Evolutionary conservation across 1,140 invertebrate species (phyloP).

Genomic region (Papilio dardanus): DNA sequence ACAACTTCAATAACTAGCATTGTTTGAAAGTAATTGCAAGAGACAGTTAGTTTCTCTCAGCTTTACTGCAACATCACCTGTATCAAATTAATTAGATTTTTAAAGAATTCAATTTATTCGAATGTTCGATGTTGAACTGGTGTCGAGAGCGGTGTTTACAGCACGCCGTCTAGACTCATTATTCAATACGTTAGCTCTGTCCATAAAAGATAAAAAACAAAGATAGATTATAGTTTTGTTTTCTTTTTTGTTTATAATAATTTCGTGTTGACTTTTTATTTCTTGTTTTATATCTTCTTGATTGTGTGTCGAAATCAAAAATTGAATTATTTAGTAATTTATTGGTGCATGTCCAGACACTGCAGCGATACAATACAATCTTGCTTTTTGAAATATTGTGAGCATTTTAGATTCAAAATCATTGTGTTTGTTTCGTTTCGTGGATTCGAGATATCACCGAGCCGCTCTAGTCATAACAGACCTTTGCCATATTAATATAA

Average conservation of each 20-base stretch:
- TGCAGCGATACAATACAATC: neutral
- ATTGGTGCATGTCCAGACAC: neutral
- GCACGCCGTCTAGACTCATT: constrained; percentile 36
- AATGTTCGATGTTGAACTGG: constrained; percentile 9
- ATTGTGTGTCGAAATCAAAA: neutral
- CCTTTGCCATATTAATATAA: too few species aligned
- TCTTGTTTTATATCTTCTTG: neutral
- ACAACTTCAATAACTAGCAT: constrained; percentile 8
- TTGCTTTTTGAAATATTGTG: neutral
- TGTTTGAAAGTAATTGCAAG: neutral
- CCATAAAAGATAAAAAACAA: constrained; percentile 28
- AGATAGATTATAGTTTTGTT: constrained; percentile 26
- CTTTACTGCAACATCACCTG: neutral
- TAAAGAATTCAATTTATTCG: constrained; percentile 36
- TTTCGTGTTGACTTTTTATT: constrained; percentile 21
- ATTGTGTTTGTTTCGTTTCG: too few species aligned
- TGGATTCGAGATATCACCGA: too few species aligned
- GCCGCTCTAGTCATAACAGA: too few species aligned
- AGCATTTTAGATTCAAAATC: too few species aligned
- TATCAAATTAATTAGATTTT: constrained; percentile 32
- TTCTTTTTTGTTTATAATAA: constrained; percentile 27
- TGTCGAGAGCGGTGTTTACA: constrained; percentile 21
- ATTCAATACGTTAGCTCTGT: constrained; percentile 31
- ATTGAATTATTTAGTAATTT: neutral
- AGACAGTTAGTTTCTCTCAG: constrained; percentile 9